Conservation (phyloP, 2,888 invertebrate species). For the Aethes cnicana region DNA sequence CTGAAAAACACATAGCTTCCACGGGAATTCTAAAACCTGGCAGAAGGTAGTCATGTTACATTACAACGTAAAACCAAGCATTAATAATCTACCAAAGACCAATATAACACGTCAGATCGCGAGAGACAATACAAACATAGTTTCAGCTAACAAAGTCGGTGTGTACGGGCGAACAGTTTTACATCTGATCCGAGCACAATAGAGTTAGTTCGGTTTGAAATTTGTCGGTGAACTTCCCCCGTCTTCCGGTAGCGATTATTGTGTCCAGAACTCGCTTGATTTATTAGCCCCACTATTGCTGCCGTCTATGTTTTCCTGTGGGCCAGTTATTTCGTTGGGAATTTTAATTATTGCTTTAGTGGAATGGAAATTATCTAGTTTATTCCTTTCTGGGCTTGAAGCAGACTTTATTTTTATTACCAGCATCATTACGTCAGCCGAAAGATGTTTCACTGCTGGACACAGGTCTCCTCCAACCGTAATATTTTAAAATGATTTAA, state of each 20-base stretch:
- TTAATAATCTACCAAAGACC: background rate
- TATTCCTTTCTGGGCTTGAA: no score
- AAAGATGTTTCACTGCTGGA: no score
- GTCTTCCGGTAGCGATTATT: constrained; percentile 50
- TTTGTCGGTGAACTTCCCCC: constrained; percentile 49
- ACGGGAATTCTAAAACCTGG: no score
- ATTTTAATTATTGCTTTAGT: no score
- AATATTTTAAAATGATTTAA: no score
- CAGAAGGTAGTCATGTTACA: no score
- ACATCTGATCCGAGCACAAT: constrained; percentile 40
- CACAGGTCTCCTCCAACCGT: no score
- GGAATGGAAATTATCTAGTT: no score
- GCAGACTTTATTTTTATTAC: no score
- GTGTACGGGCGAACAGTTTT: constrained; percentile 26
- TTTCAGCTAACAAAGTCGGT: constrained; percentile 12
- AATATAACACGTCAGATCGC: background rate
- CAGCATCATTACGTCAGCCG: no score
- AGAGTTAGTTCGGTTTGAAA: constrained; percentile 42
- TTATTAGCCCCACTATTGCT: constrained; percentile 44
- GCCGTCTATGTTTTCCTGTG: constrained; percentile 2
- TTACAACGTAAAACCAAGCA: no score
- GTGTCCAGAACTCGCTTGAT: constrained; percentile 51
- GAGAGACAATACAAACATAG: background rate
- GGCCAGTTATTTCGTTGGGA: constrained; percentile 1
- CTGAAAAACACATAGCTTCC: no score